Base-by-base conservation (phyloP, 2,113 vertebrate genomes). In the Heloderma charlesbogerti region DNA sequence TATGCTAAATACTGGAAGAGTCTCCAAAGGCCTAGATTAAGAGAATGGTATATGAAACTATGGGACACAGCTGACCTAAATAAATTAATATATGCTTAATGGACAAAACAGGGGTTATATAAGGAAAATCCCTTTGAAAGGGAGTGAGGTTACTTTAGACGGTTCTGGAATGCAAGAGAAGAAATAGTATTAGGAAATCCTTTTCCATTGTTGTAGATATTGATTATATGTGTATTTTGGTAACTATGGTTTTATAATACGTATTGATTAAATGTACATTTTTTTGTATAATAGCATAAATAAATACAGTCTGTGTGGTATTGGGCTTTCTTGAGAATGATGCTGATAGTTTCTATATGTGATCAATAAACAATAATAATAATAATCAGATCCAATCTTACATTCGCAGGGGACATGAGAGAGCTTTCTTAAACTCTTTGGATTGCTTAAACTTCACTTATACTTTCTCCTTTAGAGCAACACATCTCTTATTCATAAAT, bases 331-430 rank as follows among this genome's bases (percentile, higher is more conserved):
- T 63, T 91, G 67, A 94, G 79, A 72, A 27, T 54, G 90, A 91
- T 84, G 92, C 51, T 92, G 87, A 20, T 85, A 94, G 29, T 16
- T 16, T 86, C 84, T 45, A 77, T 2, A 79, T 0, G 54, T 22
- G 40, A 90, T 89, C 92, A 93, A 90, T 91, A 91, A 94, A 91
- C 92, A 94, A 91, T 81, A 91, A 6, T 89, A 91, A 6, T 89
- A 91, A 82, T 72, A 9, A 82, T 84, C 91, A 86, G 40, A 66
- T 78, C 27, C 29, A 66, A 45, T 45, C 27, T 45, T 45, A 79
- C 54, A 78, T 78, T 40, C 25, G 43, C 72, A 43, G 15, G 51
- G 71, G 72, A 1, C 34, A 88, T 6, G 40, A 88, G 3, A 89
- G 7, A 29, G 71, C 51, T 90, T 90, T 93, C 78, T 88, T 82